phyloP scores from a whole-genome alignment of 2,888 invertebrate species.

The Drosophila cracens region DNA sequence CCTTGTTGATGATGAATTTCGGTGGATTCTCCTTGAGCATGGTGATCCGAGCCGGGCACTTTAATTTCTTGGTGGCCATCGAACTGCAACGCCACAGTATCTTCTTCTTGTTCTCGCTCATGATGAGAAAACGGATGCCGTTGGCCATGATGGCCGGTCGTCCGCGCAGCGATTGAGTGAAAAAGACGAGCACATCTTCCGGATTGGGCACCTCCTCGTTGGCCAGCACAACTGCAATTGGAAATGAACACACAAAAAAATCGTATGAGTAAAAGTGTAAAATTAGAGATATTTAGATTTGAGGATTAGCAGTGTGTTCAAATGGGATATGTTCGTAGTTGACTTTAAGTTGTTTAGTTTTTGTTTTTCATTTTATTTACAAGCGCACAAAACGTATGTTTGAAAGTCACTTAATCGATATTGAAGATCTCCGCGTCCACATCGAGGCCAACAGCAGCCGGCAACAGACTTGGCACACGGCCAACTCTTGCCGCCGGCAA shows the following conservation, averaged over 20 bases:
- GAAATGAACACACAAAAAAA: conserved; percentile 7
- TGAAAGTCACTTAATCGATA: conserved; percentile 51
- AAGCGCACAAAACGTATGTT: conserved; percentile 34
- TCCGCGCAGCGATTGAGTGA: conserved; percentile 84
- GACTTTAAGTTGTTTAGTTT: conserved; percentile 5
- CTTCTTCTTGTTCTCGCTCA: conserved; percentile 85
- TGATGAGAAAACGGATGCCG: conserved; percentile 84
- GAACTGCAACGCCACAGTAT: conserved; percentile 85
- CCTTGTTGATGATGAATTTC: conserved; percentile 84
- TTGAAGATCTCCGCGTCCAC: conserved; percentile 45
- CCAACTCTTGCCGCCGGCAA: background rate
- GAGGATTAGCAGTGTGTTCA: conserved; percentile 29
- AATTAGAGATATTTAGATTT: background rate
- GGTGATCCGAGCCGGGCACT: conserved; percentile 85
- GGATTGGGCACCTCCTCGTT: conserved; percentile 83
- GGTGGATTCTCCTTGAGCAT: conserved; percentile 85
- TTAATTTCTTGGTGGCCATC: conserved; percentile 85
- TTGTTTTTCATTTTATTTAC: conserved; percentile 53
- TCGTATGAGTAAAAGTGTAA: conserved; percentile 16
- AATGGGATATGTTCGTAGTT: conserved; percentile 6
- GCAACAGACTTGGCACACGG: conserved; percentile 5
- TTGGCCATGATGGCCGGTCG: conserved; percentile 85
- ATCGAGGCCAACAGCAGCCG: conserved; percentile 25
- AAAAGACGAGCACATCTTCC: conserved; percentile 83
- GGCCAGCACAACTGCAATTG: conserved; percentile 82